Evolutionary conservation across 53 echinoderm and acorn worm genomes (phyloP).

Genomic region (Paelopatides confundens): DNA sequence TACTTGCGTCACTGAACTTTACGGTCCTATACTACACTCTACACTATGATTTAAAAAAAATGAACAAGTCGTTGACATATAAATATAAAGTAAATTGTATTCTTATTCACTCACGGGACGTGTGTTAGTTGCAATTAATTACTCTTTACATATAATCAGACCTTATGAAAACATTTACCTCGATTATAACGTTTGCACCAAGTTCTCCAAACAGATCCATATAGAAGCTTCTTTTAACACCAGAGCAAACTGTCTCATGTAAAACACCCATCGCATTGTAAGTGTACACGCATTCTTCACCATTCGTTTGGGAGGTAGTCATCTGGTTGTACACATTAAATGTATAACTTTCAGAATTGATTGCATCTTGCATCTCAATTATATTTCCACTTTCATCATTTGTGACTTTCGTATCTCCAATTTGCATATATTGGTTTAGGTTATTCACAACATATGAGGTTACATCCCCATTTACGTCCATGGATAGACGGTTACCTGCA

Average conservation of each 20-base stretch:
- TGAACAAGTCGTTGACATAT: too few species aligned
- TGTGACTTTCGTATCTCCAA: conserved; percentile 18
- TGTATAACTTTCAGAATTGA: neutral
- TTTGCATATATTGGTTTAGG: conserved; percentile 52
- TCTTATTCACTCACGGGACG: too few species aligned
- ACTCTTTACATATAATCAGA: too few species aligned
- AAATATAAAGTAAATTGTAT: too few species aligned
- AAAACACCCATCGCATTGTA: conserved; percentile 63
- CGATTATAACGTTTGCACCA: conserved; percentile 50
- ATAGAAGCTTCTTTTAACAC: conserved; percentile 13
- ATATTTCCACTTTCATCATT: conserved; percentile 57
- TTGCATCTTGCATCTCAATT: conserved; percentile 16
- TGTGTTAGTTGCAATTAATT: too few species aligned
- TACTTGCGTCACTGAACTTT: too few species aligned
- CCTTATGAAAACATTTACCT: conserved; percentile 45
- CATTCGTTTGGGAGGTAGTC: neutral
- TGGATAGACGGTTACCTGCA: conserved; percentile 37
- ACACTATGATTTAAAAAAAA: too few species aligned
- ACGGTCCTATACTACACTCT: too few species aligned
- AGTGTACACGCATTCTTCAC: conserved; percentile 36
- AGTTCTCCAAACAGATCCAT: conserved; percentile 66
- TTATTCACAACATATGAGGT: conserved; percentile 43
- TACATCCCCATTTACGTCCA: conserved; percentile 21
- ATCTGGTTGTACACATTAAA: conserved; percentile 30
- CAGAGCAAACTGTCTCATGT: conserved; percentile 48